Evolutionary conservation across 2,888 invertebrate species (phyloP).

Genomic region (Drosophila merina): DNA sequence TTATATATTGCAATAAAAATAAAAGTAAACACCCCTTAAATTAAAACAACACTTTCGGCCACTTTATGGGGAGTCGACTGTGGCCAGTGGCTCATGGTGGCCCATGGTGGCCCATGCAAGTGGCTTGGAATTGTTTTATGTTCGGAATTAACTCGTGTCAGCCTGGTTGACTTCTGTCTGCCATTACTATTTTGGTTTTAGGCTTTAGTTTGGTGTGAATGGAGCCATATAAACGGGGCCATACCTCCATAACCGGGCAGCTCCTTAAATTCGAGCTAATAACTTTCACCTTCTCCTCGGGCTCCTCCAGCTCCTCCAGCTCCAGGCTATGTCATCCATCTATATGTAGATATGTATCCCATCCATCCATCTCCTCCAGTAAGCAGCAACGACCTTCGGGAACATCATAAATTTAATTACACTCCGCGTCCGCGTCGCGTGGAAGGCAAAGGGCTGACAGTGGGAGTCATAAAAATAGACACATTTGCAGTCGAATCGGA

Average conservation of each 20-base stretch:
- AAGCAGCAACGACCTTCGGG: constrained; percentile 24
- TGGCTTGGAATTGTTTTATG: constrained; percentile 39
- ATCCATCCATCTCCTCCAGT: not conserved
- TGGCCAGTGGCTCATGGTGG: constrained; percentile 9
- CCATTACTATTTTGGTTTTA: constrained; percentile 11
- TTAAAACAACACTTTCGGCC: constrained; percentile 61
- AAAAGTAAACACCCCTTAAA: constrained; percentile 65
- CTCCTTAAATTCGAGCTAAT: constrained; percentile 39
- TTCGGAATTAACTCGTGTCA: constrained; percentile 41
- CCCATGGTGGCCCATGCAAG: constrained; percentile 7
- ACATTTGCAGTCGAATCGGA: constrained; percentile 53
- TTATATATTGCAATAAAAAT: constrained; percentile 68
- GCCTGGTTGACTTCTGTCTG: constrained; percentile 25
- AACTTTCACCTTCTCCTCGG: constrained; percentile 61
- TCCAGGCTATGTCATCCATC: constrained; percentile 28
- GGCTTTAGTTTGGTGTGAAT: constrained; percentile 4
- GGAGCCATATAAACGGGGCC: constrained; percentile 7
- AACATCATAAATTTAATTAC: constrained; percentile 49
- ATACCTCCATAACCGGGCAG: not conserved
- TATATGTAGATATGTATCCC: not conserved
- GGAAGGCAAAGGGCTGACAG: constrained; percentile 27
- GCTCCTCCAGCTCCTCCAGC: not conserved
- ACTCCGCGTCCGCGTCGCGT: constrained; percentile 4
- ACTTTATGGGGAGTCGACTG: constrained; percentile 29
- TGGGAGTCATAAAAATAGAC: constrained; percentile 57